phyloP scores from a whole-genome alignment of 1,140 invertebrate genomes.

The Meloidogyne chitwoodi region DNA sequence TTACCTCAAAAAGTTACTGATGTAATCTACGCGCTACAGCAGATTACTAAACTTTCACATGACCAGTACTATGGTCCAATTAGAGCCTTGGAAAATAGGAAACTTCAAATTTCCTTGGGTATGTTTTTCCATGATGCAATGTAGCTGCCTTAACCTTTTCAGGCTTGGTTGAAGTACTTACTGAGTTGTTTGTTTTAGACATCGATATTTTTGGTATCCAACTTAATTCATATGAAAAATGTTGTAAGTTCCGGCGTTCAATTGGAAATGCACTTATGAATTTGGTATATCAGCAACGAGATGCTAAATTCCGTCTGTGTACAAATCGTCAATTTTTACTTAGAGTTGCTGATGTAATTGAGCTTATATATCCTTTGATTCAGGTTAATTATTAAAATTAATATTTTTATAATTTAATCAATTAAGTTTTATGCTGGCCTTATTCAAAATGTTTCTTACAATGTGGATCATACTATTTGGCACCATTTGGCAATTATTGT shows the following conservation, averaged over 20 bases:
- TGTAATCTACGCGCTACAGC: not conserved
- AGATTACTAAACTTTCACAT: slow-evolving; percentile 15
- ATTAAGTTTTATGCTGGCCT: slow-evolving; percentile 12
- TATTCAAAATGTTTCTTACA: slow-evolving; percentile 18
- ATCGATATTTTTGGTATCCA: not conserved
- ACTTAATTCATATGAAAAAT: slow-evolving; percentile 11
- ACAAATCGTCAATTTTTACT: slow-evolving; percentile 4
- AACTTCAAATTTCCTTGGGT: slow-evolving; percentile 1
- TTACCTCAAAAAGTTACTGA: not conserved
- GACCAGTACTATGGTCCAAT: slow-evolving; percentile 12
- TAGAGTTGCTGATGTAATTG: slow-evolving; percentile 6
- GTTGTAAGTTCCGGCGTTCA: slow-evolving; percentile 5
- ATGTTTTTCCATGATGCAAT: not conserved
- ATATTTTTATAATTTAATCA: not conserved
- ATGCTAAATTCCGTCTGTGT: slow-evolving; percentile 10
- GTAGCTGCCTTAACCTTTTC: not conserved
- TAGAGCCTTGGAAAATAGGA: slow-evolving; percentile 4
- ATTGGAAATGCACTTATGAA: slow-evolving; percentile 23
- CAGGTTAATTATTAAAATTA: not conserved
- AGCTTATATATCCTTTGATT: not conserved
- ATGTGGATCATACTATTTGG: not conserved
- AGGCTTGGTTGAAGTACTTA: slow-evolving; percentile 7
- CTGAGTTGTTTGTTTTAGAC: slow-evolving; percentile 8
- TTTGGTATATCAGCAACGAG: slow-evolving; percentile 12
- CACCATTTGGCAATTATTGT: slow-evolving; percentile 6